Base-by-base conservation (phyloP, 2,888 invertebrate genomes). In the Aromia moschata region DNA sequence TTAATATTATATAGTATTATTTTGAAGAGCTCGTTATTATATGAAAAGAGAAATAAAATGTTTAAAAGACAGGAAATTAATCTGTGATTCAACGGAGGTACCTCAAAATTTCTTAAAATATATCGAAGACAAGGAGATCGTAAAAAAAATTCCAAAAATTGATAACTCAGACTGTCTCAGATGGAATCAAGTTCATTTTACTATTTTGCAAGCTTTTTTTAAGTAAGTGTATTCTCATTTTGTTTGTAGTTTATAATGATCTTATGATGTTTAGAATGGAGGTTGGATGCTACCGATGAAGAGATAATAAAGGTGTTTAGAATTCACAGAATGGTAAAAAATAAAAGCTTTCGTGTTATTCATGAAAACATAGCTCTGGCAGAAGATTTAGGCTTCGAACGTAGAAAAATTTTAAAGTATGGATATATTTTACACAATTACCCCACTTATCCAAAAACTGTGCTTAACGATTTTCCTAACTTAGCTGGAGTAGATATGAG, bases 401-500 rank as follows among this genome's bases (percentile, higher is more conserved):
- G 75, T 12, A 80, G 81, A 7, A 79, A 79, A 65, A 83, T 92
- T 9, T 80, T 81, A 62, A 84, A 84, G 57, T 84, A 88, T 77
- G 84, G 84, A 0, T 90, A 86, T 64, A 73, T 91, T 1, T 76
- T 89, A 41, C 80, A 84, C 46, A 80, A 81, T 0, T 85, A 87
- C 73, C 87, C 88, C 0, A 76, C 84, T 1, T 86, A 88, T 66
- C 81, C 87, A 0, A 80, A 80, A 56, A 79, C 83, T 10, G 84
- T 89, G 33, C 69, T 90, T 1, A 76, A 80, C 3, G 83, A 85
- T 72, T 83, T 89, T 38, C 77, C 80, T 1, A 78, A 77, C 0
- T 75, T 89, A 30, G 85, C 83, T 47, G 87, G 85, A 0, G 70
- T 84, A 1, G 83, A 87, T 65, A 83, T 89, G 43, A 79, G 80